Percentiles rank a stretch among this genome's conserved stretches.
These are phyloP conservation scores for Neoaliturus tenellus DNA, from an alignment of 2,888 invertebrate species.

Conservation along the genomic window DNA sequence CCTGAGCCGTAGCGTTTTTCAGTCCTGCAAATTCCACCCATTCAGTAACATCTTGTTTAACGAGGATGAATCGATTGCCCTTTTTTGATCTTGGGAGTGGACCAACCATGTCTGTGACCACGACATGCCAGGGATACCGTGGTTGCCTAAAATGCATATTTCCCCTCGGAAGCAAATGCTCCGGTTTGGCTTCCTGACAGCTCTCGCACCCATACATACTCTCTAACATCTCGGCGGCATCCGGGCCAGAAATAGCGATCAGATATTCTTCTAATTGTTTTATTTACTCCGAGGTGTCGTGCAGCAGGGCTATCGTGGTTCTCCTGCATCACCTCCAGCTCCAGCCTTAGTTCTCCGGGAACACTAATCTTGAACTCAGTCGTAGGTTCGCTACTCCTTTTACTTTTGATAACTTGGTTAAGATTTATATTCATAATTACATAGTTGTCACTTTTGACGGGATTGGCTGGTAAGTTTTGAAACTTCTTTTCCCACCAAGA, in stretches of 20 bases:
- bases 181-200: constrained; percentile 65
- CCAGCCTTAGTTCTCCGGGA: no score
- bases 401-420: background rate
- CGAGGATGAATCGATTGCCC: constrained; percentile 63
- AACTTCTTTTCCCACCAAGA: no score
- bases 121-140: constrained; percentile 65
- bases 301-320: constrained; percentile 65
- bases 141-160: constrained; percentile 60
- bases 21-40: constrained; percentile 61
- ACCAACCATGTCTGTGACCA: constrained; percentile 67
- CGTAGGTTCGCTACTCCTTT: background rate
- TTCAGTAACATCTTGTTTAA: no score
- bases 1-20: constrained; percentile 60
- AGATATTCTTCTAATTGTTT: constrained; percentile 63
- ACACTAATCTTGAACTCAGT: constrained; percentile 28
- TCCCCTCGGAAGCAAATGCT: constrained; percentile 61
- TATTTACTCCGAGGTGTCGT: constrained; percentile 65
- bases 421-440: background rate
- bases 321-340: constrained; percentile 59
- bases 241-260: constrained; percentile 67
- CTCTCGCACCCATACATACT: constrained; percentile 64
- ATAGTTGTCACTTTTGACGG: background rate
- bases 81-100: constrained; percentile 66
- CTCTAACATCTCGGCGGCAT: constrained; percentile 63
- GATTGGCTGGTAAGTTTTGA: background rate